Conservation (phyloP, 2,888 invertebrate species). For the Syrphus vitripennis region DNA sequence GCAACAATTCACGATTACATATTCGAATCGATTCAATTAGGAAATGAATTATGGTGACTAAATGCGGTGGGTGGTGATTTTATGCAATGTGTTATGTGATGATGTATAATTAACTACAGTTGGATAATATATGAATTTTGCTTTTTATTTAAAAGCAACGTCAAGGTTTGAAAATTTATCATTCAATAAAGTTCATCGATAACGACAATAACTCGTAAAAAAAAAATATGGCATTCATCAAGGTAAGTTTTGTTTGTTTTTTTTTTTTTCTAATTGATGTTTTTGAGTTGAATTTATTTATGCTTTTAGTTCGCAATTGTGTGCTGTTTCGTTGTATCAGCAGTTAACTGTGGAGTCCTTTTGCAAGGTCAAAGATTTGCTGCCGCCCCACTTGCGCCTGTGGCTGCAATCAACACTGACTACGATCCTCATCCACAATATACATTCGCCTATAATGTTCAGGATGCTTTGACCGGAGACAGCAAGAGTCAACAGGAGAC, state of each 20-base stretch:
- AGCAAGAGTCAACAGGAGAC: slow-evolving; percentile 83
- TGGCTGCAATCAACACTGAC: slow-evolving; percentile 74
- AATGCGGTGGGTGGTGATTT: slow-evolving; percentile 18
- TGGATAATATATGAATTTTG: slow-evolving; percentile 26
- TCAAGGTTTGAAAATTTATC: slow-evolving; percentile 63
- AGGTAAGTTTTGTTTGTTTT: slow-evolving; percentile 41
- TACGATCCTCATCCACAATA: slow-evolving; percentile 83
- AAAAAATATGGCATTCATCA: slow-evolving; percentile 52
- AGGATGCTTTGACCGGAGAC: slow-evolving; percentile 85
- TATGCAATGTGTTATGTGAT: slow-evolving; percentile 47
- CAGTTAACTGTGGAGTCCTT: slow-evolving; percentile 71
- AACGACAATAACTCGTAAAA: slow-evolving; percentile 28
- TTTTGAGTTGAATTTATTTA: background rate
- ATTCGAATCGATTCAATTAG: slow-evolving; percentile 45
- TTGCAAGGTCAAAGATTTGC: slow-evolving; percentile 76
- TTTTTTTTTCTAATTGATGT: background rate
- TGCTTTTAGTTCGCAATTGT: slow-evolving; percentile 72
- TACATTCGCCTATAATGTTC: slow-evolving; percentile 86
- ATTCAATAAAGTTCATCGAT: slow-evolving; percentile 57
- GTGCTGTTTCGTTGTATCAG: slow-evolving; percentile 72
- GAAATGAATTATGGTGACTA: slow-evolving; percentile 39
- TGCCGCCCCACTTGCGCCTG: slow-evolving; percentile 73
- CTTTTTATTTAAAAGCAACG: slow-evolving; percentile 59
- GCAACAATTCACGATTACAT: slow-evolving; percentile 60
- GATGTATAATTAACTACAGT: background rate